A percentile compares a stretch with the other conserved stretches of the same genome.
Evolutionary conservation across 64 coral and sea anemone species (phyloP).

Genomic region (Orbicella faveolata): DNA sequence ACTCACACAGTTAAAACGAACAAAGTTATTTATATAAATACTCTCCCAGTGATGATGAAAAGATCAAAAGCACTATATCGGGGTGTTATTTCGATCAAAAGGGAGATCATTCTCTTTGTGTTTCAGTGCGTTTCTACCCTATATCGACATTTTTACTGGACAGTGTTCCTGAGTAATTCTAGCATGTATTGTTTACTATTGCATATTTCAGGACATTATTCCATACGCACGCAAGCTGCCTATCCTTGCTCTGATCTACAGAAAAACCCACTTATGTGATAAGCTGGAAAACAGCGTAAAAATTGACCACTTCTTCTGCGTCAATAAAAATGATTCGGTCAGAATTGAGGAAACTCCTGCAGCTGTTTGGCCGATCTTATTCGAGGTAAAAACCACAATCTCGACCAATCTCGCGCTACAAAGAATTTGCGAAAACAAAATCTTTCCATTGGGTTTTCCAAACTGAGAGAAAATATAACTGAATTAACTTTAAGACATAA

Average conservation of each 20-base stretch:
- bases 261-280: neutral
- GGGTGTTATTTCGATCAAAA: neutral
- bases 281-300: neutral
- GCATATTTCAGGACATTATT: neutral
- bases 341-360: neutral
- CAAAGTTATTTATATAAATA: too few relatives aligned
- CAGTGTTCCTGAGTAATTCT: neutral
- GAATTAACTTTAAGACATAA: neutral
- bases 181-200: neutral
- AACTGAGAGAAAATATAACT: neutral
- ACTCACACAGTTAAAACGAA: neutral
- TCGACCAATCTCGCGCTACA: neutral
- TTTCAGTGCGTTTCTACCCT: neutral
- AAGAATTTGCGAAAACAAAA: neutral
- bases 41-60: neutral
- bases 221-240: neutral
- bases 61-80: neutral
- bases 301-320: neutral
- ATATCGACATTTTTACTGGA: neutral
- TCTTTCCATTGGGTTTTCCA: neutral
- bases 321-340: neutral
- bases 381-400: neutral
- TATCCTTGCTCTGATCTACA: neutral
- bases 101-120: neutral
- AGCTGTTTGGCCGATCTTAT: neutral